phyloP scores from a whole-genome alignment of 2,888 invertebrate genomes.

The Lissocephala sabroskyi region DNA sequence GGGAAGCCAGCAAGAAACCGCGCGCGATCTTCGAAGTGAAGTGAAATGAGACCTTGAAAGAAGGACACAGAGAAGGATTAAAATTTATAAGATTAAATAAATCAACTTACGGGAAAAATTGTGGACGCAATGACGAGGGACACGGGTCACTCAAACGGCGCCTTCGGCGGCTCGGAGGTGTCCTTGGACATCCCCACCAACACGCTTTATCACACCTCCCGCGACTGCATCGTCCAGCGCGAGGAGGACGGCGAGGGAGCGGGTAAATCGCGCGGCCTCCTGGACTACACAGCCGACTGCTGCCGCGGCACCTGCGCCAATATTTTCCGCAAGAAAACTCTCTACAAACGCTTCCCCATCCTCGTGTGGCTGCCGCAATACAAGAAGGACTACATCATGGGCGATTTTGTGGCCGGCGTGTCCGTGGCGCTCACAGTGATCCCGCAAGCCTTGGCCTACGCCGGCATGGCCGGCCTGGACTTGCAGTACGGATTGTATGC shows the following conservation, averaged over 20 bases:
- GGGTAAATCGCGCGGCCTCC: constrained; percentile 37
- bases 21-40: constrained; percentile 2
- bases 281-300: constrained; percentile 16
- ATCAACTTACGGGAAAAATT: constrained; percentile 4
- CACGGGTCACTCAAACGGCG: constrained; percentile 49
- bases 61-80: constrained; percentile 5
- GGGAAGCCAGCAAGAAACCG: too few species aligned
- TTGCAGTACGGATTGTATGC: constrained; percentile 93
- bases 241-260: constrained; percentile 62
- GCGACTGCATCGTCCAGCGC: constrained; percentile 73
- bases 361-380: constrained; percentile 86
- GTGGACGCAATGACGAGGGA: constrained; percentile 43
- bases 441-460: constrained; percentile 90
- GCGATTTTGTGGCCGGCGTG: constrained; percentile 91
- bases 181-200: constrained; percentile 70
- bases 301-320: constrained; percentile 69
- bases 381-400: constrained; percentile 80
- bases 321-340: constrained; percentile 79
- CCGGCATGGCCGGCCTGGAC: constrained; percentile 85
- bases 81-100: neutral
- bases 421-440: constrained; percentile 82
- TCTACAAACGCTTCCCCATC: constrained; percentile 84
- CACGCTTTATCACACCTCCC: constrained; percentile 66
- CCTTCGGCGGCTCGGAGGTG: constrained; percentile 56
- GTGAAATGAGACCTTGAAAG: constrained; percentile 47